Evolutionary conservation across 2,888 invertebrate genomes (phyloP).

Genomic region (Sturmia bella): DNA sequence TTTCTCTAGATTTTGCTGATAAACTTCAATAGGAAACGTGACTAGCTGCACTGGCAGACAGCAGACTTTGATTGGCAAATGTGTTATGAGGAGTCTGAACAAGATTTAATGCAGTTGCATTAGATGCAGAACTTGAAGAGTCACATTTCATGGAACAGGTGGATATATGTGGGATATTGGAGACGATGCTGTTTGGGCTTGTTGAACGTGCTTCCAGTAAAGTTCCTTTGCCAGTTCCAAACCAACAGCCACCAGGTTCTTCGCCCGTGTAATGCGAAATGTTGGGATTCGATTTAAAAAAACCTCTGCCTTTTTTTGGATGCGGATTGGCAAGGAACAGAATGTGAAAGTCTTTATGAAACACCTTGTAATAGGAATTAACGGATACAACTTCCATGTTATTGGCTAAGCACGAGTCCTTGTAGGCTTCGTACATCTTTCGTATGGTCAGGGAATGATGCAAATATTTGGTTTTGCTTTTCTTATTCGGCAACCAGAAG

Average conservation of each 20-base stretch:
- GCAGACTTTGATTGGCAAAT: too few relatives aligned
- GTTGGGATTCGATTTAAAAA: constrained; percentile 62
- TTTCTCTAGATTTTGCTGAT: too few relatives aligned
- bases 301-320: constrained; percentile 43
- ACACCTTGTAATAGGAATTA: constrained; percentile 61
- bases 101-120: too few relatives aligned
- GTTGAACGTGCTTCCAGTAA: constrained; percentile 5
- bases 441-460: constrained; percentile 69
- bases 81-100: too few relatives aligned
- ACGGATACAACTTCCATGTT: constrained; percentile 58
- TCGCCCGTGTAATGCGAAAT: constrained; percentile 70
- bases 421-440: constrained; percentile 66
- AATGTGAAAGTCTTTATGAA: constrained; percentile 69
- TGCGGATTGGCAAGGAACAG: constrained; percentile 62
- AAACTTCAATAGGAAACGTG: too few relatives aligned
- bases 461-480: constrained; percentile 66
- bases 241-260: constrained; percentile 70
- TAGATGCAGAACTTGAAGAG: too few relatives aligned
- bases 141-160: too few relatives aligned
- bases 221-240: constrained; percentile 30
- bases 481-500: constrained; percentile 70
- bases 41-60: too few relatives aligned
- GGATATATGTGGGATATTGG: not conserved
- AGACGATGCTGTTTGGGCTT: not conserved
- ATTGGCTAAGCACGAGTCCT: constrained; percentile 58